phyloP scores from a whole-genome alignment of 2,888 invertebrate genomes.

The Palloptera scutellata region DNA sequence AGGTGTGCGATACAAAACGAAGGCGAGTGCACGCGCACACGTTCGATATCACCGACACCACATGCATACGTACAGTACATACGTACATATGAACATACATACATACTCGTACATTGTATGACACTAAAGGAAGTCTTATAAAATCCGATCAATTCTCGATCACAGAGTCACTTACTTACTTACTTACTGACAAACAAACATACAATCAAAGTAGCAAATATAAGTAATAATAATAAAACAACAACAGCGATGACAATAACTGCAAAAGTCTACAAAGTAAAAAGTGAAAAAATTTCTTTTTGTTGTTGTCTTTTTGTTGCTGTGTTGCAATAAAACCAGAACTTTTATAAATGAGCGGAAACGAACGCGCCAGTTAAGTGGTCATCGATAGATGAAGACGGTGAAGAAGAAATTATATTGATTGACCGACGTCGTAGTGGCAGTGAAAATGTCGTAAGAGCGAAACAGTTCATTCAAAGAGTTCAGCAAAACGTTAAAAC shows the following conservation, averaged over 20 bases:
- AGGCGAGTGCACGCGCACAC: background rate
- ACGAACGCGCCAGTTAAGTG: slow-evolving; percentile 44
- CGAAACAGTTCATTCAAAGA: too few relatives aligned
- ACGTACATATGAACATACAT: background rate
- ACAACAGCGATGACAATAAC: slow-evolving; percentile 10
- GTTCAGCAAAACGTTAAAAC: too few relatives aligned
- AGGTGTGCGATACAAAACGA: background rate
- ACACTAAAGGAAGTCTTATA: slow-evolving; percentile 8
- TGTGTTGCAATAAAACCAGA: slow-evolving; percentile 9
- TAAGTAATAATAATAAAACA: slow-evolving; percentile 5
- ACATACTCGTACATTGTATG: slow-evolving; percentile 9
- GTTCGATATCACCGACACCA: background rate
- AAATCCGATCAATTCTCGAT: slow-evolving; percentile 20
- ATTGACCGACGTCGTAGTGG: too few relatives aligned
- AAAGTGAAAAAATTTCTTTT: too few relatives aligned
- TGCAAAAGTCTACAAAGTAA: slow-evolving; percentile 4
- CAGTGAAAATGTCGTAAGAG: too few relatives aligned
- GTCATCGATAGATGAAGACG: slow-evolving; percentile 29
- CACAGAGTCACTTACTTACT: background rate
- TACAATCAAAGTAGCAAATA: slow-evolving; percentile 4
- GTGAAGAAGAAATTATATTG: too few relatives aligned
- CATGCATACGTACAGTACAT: too few relatives aligned
- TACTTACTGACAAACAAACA: too few relatives aligned
- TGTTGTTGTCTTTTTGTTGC: background rate
- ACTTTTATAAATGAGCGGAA: slow-evolving; percentile 39